Percentiles rank a stretch among this genome's conserved stretches.
These are phyloP conservation scores for Pachycephala philippinensis DNA, from an alignment of 2,113 vertebrate species.

Conservation along the genomic window DNA sequence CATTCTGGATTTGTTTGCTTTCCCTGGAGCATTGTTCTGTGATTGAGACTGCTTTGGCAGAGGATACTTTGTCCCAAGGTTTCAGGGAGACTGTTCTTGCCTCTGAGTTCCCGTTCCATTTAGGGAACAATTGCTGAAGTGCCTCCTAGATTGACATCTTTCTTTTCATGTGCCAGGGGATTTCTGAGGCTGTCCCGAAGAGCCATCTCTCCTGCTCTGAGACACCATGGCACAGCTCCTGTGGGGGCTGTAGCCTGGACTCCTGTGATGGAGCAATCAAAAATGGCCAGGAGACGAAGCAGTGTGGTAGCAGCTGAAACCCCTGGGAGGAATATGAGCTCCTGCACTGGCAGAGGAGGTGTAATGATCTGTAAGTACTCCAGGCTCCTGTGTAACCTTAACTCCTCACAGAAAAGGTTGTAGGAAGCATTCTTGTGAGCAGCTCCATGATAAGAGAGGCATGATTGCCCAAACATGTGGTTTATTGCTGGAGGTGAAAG, in stretches of 20 bases:
- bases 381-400: not conserved
- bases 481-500: not conserved
- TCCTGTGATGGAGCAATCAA: not conserved
- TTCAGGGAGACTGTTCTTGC: not conserved
- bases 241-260: not conserved
- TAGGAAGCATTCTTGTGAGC: not conserved
- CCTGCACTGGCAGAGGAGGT: not conserved
- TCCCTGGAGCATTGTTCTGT: not conserved
- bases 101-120: not conserved
- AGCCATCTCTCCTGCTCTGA: not conserved
- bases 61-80: not conserved
- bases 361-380: not conserved
- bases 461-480: not conserved
- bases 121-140: not conserved
- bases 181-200: not conserved
- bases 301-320: not conserved
- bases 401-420: not conserved
- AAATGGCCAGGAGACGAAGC: not conserved
- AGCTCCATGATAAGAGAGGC: not conserved
- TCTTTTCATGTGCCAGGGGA: not conserved
- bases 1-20: not conserved
- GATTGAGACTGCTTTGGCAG: not conserved
- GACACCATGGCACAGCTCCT: not conserved
- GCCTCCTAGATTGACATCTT: not conserved
- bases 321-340: not conserved